Conservation (phyloP, 2,888 invertebrate genomes). For the Hypomecis atomaria region DNA sequence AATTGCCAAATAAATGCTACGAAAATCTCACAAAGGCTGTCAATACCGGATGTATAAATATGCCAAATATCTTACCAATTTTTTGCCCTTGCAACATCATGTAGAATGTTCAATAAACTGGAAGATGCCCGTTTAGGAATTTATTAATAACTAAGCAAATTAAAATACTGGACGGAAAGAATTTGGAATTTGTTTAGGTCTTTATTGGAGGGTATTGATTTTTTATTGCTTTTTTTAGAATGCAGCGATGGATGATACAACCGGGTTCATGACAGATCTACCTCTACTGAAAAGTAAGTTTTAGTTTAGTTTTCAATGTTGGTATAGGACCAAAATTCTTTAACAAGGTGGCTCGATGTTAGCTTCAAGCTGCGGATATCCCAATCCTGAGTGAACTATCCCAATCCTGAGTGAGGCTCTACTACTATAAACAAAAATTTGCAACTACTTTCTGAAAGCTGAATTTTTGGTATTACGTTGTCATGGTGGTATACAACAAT, state of each 20-base stretch:
- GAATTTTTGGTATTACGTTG: too few relatives aligned
- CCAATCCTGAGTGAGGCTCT: too few relatives aligned
- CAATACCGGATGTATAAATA: conserved; percentile 35
- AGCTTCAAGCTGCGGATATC: too few relatives aligned
- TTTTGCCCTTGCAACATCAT: conserved; percentile 44
- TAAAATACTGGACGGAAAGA: conserved; percentile 42
- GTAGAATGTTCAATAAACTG: conserved; percentile 39
- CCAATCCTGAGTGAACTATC: too few relatives aligned
- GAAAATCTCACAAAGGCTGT: conserved; percentile 15
- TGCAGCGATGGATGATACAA: conserved; percentile 93
- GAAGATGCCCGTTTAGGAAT: conserved; percentile 43
- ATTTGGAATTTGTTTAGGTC: conserved; percentile 37
- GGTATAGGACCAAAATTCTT: too few relatives aligned
- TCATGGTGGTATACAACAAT: too few relatives aligned
- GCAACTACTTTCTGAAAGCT: too few relatives aligned
- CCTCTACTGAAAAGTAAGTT: conserved; percentile 95
- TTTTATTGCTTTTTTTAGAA: conserved; percentile 83
- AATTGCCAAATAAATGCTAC: conserved; percentile 31
- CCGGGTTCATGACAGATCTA: conserved; percentile 95
- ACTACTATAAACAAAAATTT: too few relatives aligned
- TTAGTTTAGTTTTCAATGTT: neutral
- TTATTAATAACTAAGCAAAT: conserved; percentile 45
- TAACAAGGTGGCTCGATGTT: too few relatives aligned
- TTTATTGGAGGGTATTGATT: conserved; percentile 20
- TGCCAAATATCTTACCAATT: conserved; percentile 39